Percentiles rank a stretch among this genome's conserved stretches.
phyloP scores from a whole-genome alignment of 2,888 invertebrate genomes.

The Eurytoma californica region DNA sequence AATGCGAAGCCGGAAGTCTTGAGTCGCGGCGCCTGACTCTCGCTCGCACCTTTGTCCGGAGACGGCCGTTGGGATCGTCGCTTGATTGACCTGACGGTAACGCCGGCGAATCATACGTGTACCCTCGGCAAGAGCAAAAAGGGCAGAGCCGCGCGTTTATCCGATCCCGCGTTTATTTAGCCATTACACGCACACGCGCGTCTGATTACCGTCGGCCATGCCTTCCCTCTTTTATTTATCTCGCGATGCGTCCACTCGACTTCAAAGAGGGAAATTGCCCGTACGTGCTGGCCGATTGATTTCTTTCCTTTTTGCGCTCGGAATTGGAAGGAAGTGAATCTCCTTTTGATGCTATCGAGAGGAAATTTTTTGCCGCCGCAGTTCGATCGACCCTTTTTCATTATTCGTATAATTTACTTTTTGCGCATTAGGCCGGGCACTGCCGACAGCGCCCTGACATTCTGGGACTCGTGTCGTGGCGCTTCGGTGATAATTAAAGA shows the following conservation, averaged over 20 bases:
- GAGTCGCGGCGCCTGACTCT: neutral
- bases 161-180: slow-evolving; percentile 46
- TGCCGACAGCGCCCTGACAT: too few relatives aligned
- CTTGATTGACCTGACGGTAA: slow-evolving; percentile 41
- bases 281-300: slow-evolving; percentile 11
- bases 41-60: slow-evolving; percentile 1
- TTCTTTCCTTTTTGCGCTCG: slow-evolving; percentile 22
- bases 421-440: too few relatives aligned
- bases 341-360: too few relatives aligned
- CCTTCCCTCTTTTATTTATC: slow-evolving; percentile 21
- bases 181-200: slow-evolving; percentile 16
- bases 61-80: neutral
- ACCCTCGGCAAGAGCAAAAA: neutral
- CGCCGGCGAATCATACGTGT: slow-evolving; percentile 23
- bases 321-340: slow-evolving; percentile 9
- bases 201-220: slow-evolving; percentile 48
- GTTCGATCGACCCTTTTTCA: too few relatives aligned
- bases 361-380: neutral
- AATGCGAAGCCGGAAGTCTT: too few relatives aligned
- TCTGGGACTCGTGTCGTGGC: too few relatives aligned
- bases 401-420: too few relatives aligned
- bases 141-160: slow-evolving; percentile 19
- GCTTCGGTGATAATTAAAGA: too few relatives aligned
- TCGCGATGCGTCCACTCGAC: slow-evolving; percentile 16
- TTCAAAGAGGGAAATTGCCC: slow-evolving; percentile 13